Percentiles rank a stretch among this genome's conserved stretches.
phyloP scores from a whole-genome alignment of 2,888 invertebrate genomes.

The Nephrocerus scutellatus region DNA sequence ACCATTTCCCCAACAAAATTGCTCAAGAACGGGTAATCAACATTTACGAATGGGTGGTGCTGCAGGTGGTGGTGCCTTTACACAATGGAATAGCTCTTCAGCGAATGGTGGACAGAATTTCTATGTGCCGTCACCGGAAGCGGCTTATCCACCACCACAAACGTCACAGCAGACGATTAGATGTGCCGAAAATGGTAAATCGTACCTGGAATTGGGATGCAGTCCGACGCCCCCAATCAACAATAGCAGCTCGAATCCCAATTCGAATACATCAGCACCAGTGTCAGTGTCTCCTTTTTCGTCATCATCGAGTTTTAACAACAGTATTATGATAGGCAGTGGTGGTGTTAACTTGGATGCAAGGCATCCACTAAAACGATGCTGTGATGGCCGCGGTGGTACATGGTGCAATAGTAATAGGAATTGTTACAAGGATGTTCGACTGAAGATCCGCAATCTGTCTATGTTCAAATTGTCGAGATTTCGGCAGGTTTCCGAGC shows the following conservation, averaged over 20 bases:
- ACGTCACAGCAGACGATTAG: constrained; percentile 82
- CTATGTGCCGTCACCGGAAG: constrained; percentile 28
- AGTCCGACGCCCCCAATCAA: constrained; percentile 52
- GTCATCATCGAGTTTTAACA: constrained; percentile 14
- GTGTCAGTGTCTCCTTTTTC: constrained; percentile 19
- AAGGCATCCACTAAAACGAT: constrained; percentile 48
- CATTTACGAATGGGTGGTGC: constrained; percentile 36
- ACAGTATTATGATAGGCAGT: constrained; percentile 28
- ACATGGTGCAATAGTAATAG: constrained; percentile 68
- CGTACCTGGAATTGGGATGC: constrained; percentile 74
- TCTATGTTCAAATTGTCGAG: constrained; percentile 87
- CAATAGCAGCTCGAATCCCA: constrained; percentile 11
- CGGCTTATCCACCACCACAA: constrained; percentile 52
- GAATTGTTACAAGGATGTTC: constrained; percentile 76
- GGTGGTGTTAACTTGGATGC: constrained; percentile 40
- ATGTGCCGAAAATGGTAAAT: constrained; percentile 83
- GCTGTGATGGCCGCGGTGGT: constrained; percentile 64
- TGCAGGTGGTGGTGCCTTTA: constrained; percentile 26
- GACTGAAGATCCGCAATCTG: constrained; percentile 82
- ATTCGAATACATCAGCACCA: background rate
- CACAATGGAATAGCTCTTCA: constrained; percentile 32
- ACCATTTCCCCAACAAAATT: constrained; percentile 47
- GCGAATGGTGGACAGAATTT: constrained; percentile 26
- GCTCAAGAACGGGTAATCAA: constrained; percentile 49
- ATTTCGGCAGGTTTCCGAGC: constrained; percentile 81